phyloP scores from a whole-genome alignment of 2,113 vertebrate species.

The Chrysemys picta region DNA sequence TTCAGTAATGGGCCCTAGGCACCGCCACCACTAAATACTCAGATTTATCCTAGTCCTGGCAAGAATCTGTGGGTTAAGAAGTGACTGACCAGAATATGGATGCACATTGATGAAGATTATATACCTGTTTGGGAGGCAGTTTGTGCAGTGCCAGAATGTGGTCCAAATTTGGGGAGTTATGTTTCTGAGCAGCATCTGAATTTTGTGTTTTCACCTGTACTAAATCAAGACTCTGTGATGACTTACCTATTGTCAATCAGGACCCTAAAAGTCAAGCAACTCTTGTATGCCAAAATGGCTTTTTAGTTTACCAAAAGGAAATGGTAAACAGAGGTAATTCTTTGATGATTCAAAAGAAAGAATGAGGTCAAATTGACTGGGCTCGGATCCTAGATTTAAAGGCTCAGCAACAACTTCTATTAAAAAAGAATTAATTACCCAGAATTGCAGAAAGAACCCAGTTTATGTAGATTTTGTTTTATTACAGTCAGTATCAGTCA shows the following conservation, averaged over 20 bases:
- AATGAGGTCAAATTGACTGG: not conserved
- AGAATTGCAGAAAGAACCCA: not conserved
- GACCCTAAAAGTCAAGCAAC: not conserved
- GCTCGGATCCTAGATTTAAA: not conserved
- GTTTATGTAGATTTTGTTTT: not conserved
- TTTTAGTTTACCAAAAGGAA: not conserved
- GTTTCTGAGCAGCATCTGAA: not conserved
- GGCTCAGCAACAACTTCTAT: not conserved
- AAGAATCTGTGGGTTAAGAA: not conserved
- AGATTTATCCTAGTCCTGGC: no score
- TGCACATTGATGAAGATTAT: not conserved
- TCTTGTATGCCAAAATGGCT: not conserved
- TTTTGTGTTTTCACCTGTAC: not conserved
- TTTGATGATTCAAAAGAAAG: not conserved
- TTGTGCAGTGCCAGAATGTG: not conserved
- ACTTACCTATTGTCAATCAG: not conserved
- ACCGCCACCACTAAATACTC: no score
- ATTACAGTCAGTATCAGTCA: not conserved
- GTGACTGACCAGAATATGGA: not conserved
- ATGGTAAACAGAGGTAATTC: not conserved
- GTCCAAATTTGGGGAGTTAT: not conserved
- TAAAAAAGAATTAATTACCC: not conserved
- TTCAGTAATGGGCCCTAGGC: no score
- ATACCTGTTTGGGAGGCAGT: not conserved
- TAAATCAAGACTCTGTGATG: fast-evolving